Conservation (phyloP, 1,140 invertebrate genomes). For the Orchestia grillus region DNA sequence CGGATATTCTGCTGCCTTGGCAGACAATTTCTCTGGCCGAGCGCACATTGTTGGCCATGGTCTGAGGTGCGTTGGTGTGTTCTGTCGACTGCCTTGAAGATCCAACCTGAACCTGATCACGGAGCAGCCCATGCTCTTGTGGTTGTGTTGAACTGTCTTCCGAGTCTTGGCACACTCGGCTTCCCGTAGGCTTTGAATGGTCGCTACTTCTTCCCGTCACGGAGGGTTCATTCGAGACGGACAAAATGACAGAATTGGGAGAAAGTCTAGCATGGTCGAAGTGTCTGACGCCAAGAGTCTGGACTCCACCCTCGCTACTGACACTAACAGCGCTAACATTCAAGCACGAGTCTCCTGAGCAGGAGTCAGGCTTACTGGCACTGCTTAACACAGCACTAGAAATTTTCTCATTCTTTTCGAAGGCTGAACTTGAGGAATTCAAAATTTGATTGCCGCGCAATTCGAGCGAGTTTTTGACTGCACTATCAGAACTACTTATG, state of each 20-base stretch:
- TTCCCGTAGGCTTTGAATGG: neutral
- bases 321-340: conserved; percentile 4
- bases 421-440: neutral
- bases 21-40: neutral
- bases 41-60: conserved; percentile 10
- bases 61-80: neutral
- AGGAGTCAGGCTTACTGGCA: neutral
- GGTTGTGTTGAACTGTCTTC: neutral
- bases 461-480: neutral
- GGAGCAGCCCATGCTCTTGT: neutral
- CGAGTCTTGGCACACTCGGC: neutral
- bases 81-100: neutral
- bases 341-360: neutral
- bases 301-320: neutral
- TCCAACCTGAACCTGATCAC: neutral
- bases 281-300: conserved; percentile 25
- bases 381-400: neutral
- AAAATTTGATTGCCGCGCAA: neutral
- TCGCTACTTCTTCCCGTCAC: neutral
- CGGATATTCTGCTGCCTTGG: neutral
- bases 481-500: neutral
- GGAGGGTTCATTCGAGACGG: neutral
- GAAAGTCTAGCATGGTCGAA: neutral
- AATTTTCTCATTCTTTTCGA: neutral
- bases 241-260: neutral